Conservation (phyloP, 2,797 vertebrate genomes). For the Coregonus suidteri region DNA sequence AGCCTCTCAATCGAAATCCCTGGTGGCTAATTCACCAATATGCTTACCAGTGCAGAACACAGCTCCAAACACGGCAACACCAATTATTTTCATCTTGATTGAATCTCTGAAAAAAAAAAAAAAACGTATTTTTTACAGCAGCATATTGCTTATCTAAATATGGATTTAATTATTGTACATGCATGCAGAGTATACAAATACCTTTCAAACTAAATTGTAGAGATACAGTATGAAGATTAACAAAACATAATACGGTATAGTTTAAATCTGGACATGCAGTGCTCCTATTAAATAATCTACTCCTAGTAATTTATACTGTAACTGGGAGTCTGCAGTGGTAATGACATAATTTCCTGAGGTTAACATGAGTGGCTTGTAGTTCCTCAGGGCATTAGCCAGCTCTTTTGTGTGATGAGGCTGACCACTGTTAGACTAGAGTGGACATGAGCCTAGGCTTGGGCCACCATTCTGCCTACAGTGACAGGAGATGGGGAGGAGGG, state of each 20-base stretch:
- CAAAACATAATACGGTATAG: background rate
- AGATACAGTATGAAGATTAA: background rate
- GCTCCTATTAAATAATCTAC: too few species aligned
- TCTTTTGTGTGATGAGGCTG: background rate
- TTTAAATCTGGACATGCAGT: too few species aligned
- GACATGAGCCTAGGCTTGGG: background rate
- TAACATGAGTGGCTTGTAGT: background rate
- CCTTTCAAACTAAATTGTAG: background rate
- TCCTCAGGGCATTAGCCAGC: background rate
- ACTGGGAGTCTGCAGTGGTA: background rate
- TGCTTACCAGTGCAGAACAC: constrained; percentile 74
- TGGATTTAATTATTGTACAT: background rate
- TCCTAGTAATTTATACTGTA: too few species aligned
- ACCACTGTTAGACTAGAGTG: background rate
- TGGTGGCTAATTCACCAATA: constrained; percentile 44
- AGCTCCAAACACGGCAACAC: constrained; percentile 53
- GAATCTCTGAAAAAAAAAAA: constrained; percentile 44
- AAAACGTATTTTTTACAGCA: background rate
- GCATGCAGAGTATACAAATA: background rate
- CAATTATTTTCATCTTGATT: constrained; percentile 64
- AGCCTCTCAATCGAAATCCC: constrained; percentile 33
- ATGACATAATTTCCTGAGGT: constrained; percentile 2
- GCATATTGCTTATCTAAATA: constrained; percentile 9
- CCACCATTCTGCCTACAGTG: background rate
- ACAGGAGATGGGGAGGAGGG: background rate